Evolutionary conservation across 2,797 vertebrate genomes (phyloP), one percentile per base, ranked within the genome.

Genomic region (Amblyraja radiata): DNA sequence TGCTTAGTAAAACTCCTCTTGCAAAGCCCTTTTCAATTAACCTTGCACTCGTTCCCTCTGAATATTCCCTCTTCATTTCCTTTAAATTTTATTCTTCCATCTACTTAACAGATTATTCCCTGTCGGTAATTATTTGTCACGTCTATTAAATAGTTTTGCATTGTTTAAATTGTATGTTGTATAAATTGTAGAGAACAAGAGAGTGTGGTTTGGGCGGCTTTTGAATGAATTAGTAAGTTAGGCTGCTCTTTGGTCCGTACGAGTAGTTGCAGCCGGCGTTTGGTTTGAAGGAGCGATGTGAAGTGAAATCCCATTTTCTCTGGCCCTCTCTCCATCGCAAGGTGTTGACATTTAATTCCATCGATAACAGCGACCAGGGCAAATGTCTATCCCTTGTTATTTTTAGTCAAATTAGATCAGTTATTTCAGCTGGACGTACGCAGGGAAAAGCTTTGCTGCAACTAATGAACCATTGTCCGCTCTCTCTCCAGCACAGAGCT

Each of bases 391-490:
- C 46, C 14, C 90, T 76, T 92, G 90, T 92, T 92, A 92, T 92
- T 92, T 76, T 92, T 92, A 92, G 90, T 92, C 90, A 92, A 92
- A 92, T 92, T 92, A 92, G 90, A 92, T 92, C 90, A n/a, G 36
- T 92, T 92, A 73, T 74, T 92, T 76, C 90, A 73, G 58, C 73
- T 54, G 71, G 76, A 25, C 11, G 14, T 39, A 92, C 54, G 90
- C 73, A 76, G 71, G 39, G 95, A 93, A 84, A 93, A 94, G 93
- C 93, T 93, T 93, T 94, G 95, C 95, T 96, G 94, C 95, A 97
- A 95, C 95, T 96, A 95, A 95, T 95, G 95, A 97, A 96, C 95
- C 96, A 96, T 97, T 97, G 95, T 96, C 95, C 95, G 95, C 88
- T 93, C 81, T 94, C 90, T 93, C 93, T 4, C 93, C 93, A 93